These are phyloP conservation scores for Melanotaenia boesemani DNA, from an alignment of 2,797 vertebrate species.

Conservation along the genomic window DNA sequence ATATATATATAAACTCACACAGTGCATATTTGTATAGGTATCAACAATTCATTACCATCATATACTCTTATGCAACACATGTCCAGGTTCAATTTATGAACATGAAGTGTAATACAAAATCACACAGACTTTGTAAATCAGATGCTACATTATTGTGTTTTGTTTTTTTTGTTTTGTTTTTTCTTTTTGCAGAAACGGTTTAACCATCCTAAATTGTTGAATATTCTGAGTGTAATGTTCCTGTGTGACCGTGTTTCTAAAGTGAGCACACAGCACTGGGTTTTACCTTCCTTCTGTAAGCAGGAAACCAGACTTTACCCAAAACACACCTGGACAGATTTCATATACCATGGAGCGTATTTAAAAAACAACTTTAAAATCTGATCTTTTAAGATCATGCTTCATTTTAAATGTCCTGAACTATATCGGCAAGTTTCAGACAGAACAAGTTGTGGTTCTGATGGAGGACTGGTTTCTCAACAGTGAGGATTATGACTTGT, in stretches of 20 bases:
- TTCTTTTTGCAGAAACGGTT: constrained; percentile 84
- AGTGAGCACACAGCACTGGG: constrained; percentile 85
- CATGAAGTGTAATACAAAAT: constrained; percentile 75
- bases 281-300: constrained; percentile 58
- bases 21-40: constrained; percentile 82
- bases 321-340: constrained; percentile 62
- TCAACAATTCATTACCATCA: constrained; percentile 76
- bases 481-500: constrained; percentile 15
- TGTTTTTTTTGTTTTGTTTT: constrained; percentile 10
- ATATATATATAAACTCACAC: constrained; percentile 71
- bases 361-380: constrained; percentile 6
- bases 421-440: constrained; percentile 4
- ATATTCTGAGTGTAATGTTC: constrained; percentile 93
- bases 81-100: constrained; percentile 96
- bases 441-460: not conserved
- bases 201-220: constrained; percentile 96
- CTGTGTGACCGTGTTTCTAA: constrained; percentile 75
- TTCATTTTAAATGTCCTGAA: not conserved
- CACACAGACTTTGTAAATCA: constrained; percentile 92
- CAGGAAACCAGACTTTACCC: constrained; percentile 38
- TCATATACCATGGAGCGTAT: constrained; percentile 10
- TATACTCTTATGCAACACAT: constrained; percentile 83
- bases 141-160: constrained; percentile 86
- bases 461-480: not conserved
- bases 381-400: constrained; percentile 33